A percentile compares a stretch with the other conserved stretches of the same genome.
Conservation (phyloP, 1,140 invertebrate species). For the Solen grandis region DNA sequence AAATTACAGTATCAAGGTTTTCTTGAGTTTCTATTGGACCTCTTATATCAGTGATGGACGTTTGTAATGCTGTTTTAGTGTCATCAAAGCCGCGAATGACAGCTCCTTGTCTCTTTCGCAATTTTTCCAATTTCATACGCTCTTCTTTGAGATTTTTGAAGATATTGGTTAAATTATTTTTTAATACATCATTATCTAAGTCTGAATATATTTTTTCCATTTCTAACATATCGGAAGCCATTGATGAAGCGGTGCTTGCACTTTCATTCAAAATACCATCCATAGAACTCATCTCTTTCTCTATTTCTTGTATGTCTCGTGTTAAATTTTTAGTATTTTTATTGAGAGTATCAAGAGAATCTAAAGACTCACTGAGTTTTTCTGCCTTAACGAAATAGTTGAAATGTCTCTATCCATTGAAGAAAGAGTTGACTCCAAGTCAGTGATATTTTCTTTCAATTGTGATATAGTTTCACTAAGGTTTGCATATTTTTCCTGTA, state of each 20-base stretch:
- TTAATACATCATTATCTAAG: background rate
- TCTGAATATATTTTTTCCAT: constrained; percentile 1
- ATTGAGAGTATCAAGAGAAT: background rate
- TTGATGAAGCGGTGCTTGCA: background rate
- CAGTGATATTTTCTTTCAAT: constrained; percentile 17
- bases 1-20: too few relatives aligned
- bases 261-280: background rate
- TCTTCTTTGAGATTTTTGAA: background rate
- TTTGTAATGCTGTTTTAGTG: too few relatives aligned
- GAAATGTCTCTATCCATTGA: too few relatives aligned
- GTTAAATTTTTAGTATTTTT: background rate
- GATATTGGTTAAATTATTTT: background rate
- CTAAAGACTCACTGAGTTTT: background rate
- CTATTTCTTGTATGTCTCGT: background rate
- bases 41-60: too few relatives aligned
- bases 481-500: background rate
- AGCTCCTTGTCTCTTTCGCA: too few relatives aligned
- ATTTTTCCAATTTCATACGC: too few relatives aligned
- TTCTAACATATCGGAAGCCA: background rate
- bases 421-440: too few relatives aligned
- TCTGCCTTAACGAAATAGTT: background rate
- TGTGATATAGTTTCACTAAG: constrained; percentile 24
- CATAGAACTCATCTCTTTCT: background rate
- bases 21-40: too few relatives aligned
- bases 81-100: too few relatives aligned